These are phyloP conservation scores for Lamellibrachia columna DNA, from an alignment of 2,888 invertebrate genomes.

Conservation along the genomic window DNA sequence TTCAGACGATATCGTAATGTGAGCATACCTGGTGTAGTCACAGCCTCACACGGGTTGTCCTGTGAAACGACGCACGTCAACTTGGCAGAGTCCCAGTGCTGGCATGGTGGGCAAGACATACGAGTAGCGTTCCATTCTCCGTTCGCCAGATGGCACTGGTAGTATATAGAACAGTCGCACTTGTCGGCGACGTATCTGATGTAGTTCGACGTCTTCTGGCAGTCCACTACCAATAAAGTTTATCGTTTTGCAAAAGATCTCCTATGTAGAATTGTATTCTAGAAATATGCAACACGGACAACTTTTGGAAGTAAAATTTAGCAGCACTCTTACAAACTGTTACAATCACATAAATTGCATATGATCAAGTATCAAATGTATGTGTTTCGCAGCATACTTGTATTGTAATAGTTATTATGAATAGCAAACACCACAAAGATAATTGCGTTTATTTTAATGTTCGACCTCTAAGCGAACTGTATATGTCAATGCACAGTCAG, in stretches of 20 bases:
- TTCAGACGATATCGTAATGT: no score
- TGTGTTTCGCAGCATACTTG: no score
- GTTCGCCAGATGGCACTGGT: neutral
- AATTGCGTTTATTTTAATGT: no score
- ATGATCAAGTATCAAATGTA: no score
- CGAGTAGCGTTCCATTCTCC: neutral
- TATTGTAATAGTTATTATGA: no score
- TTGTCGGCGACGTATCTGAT: neutral
- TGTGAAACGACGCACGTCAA: neutral
- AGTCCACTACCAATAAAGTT: neutral
- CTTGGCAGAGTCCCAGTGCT: neutral
- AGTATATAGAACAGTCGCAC: neutral
- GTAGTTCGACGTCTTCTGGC: neutral
- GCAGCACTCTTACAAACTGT: neutral
- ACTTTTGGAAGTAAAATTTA: neutral
- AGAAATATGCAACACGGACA: neutral
- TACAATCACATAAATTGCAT: no score
- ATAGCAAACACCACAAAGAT: no score
- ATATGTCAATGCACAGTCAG: no score
- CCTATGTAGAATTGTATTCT: neutral
- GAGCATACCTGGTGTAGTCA: neutral
- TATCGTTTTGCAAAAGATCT: neutral
- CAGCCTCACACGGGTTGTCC: neutral
- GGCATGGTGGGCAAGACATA: neutral
- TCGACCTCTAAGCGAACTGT: no score